Conservation (phyloP, 2,113 vertebrate species). For the Engraulis encrasicolus region DNA sequence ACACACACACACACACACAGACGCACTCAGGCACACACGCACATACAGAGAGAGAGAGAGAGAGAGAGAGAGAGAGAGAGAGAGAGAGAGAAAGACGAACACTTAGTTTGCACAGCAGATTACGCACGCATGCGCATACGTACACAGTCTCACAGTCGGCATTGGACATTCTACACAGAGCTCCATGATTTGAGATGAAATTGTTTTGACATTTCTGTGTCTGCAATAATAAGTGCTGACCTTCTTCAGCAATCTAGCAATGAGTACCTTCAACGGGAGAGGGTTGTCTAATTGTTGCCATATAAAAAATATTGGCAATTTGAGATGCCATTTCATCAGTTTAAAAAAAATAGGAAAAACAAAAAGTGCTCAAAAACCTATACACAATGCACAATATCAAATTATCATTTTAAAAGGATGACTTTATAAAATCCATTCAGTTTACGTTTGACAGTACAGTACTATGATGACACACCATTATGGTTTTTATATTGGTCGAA, state of each 20-base stretch:
- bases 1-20: no score
- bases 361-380: background rate
- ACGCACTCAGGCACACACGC: no score
- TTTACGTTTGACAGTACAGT: background rate
- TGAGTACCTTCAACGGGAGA: slow-evolving; percentile 29
- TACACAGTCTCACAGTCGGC: background rate
- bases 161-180: slow-evolving; percentile 27
- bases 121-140: slow-evolving; percentile 22
- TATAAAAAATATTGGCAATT: background rate
- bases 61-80: no score
- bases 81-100: no score
- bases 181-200: slow-evolving; percentile 51
- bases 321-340: background rate
- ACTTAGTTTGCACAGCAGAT: no score
- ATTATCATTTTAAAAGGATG: background rate
- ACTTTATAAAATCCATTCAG: background rate
- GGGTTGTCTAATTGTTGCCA: background rate
- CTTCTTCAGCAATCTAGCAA: slow-evolving; percentile 38
- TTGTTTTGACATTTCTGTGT: slow-evolving; percentile 62
- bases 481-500: background rate
- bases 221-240: slow-evolving; percentile 50
- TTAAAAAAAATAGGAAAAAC: background rate
- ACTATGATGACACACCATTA: background rate
- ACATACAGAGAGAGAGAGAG: no score
- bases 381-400: background rate